Evolutionary conservation across 2,888 invertebrate genomes (phyloP).

Genomic region (Lasioglossum zephyrum): DNA sequence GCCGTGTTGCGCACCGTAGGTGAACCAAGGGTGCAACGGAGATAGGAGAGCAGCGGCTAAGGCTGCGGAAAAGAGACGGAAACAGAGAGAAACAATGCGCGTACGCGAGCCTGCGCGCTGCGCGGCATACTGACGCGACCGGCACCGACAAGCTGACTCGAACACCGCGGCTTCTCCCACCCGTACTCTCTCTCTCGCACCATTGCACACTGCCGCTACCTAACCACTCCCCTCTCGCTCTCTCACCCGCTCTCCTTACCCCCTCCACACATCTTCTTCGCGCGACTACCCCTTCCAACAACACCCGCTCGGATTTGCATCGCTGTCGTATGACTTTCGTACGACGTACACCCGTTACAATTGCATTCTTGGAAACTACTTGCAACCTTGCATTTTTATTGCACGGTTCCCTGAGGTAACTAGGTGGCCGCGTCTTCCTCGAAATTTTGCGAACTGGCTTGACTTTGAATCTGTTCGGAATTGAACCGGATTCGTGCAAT

Average conservation of each 20-base stretch:
- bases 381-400: conserved; percentile 7
- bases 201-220: conserved; percentile 52
- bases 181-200: conserved; percentile 34
- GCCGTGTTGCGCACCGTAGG: conserved; percentile 37
- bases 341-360: conserved; percentile 46
- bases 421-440: not conserved
- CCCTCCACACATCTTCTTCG: not conserved
- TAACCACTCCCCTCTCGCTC: conserved; percentile 25
- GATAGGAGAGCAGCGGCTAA: conserved; percentile 14
- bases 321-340: conserved; percentile 40
- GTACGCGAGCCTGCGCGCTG: conserved; percentile 83
- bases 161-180: conserved; percentile 51
- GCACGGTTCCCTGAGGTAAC: not conserved
- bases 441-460: not conserved
- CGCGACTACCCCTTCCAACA: not conserved
- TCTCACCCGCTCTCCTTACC: conserved; percentile 7
- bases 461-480: no score
- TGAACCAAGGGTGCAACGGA: conserved; percentile 7
- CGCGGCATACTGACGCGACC: conserved; percentile 80
- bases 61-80: conserved; percentile 28
- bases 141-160: conserved; percentile 71
- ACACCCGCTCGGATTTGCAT: conserved; percentile 40
- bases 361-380: conserved; percentile 47
- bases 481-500: not conserved
- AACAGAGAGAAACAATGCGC: conserved; percentile 69